These are phyloP conservation scores for Ephydatia muelleri DNA, from an alignment of 37 sponge, comb jelly and placozoan species.

Conservation along the genomic window DNA sequence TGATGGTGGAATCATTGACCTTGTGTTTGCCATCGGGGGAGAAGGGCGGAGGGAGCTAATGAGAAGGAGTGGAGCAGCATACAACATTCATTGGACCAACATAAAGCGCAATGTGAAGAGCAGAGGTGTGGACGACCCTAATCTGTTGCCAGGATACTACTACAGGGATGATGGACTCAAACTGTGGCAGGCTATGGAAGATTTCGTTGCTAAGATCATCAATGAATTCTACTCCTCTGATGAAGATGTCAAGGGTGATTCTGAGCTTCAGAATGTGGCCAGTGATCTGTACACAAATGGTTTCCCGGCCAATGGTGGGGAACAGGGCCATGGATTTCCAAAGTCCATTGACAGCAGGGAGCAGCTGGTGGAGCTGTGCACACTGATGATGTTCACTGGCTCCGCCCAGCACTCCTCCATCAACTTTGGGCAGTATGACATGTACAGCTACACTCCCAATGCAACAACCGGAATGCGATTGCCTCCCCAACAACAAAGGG, in stretches of 20 bases:
- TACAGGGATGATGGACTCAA: slow-evolving; percentile 77
- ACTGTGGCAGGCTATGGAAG: slow-evolving; percentile 62
- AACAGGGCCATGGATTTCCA: slow-evolving; percentile 48
- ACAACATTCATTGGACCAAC: slow-evolving; percentile 27
- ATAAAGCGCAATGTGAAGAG: slow-evolving; percentile 26
- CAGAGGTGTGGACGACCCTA: slow-evolving; percentile 64
- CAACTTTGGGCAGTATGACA: slow-evolving; percentile 75
- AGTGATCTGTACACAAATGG: slow-evolving; percentile 37
- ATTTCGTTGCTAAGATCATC: slow-evolving; percentile 38
- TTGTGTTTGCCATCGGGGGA: slow-evolving; percentile 55
- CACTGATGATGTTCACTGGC: slow-evolving; percentile 66
- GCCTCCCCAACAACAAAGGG: slow-evolving; percentile 55
- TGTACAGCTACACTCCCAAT: slow-evolving; percentile 68
- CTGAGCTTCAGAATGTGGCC: slow-evolving; percentile 42
- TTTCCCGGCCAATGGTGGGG: slow-evolving; percentile 28
- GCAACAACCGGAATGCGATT: slow-evolving; percentile 42
- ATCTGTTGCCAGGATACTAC: slow-evolving; percentile 64
- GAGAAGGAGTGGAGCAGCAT: slow-evolving; percentile 9
- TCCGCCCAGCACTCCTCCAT: slow-evolving; percentile 69
- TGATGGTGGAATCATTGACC: slow-evolving; percentile 54
- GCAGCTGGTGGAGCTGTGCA: slow-evolving; percentile 52
- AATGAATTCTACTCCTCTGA: slow-evolving; percentile 48
- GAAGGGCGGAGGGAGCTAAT: slow-evolving; percentile 19
- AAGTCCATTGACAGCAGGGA: slow-evolving; percentile 14
- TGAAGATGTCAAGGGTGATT: slow-evolving; percentile 47